Percentiles rank a stretch among this genome's conserved stretches.
Evolutionary conservation across 2,797 vertebrate genomes (phyloP).

Genomic region (Sebastiscus albofasciatus): DNA sequence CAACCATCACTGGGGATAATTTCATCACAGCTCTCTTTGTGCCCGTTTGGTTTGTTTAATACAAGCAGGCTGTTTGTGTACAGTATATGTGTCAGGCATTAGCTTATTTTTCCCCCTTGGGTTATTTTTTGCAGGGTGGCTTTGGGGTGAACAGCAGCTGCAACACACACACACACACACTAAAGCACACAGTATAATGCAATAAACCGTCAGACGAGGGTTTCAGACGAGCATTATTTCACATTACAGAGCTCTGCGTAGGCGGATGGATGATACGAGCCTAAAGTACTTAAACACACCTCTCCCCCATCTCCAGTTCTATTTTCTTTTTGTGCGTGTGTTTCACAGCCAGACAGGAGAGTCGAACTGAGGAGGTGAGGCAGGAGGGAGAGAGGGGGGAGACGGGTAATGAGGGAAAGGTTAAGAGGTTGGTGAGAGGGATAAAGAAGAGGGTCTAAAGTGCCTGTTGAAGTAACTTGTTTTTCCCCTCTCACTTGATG

Average conservation of each 20-base stretch:
- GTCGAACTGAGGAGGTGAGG: background rate
- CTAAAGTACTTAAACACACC: constrained; percentile 6
- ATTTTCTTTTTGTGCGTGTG: background rate
- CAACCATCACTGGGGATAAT: constrained; percentile 39
- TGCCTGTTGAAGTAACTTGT: background rate
- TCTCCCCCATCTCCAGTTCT: background rate
- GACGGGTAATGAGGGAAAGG: background rate
- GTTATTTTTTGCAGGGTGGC: constrained; percentile 27
- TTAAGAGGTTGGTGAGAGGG: background rate
- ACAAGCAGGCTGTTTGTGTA: constrained; percentile 5
- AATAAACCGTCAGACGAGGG: constrained; percentile 46
- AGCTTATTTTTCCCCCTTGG: background rate
- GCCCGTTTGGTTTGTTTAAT: constrained; percentile 21
- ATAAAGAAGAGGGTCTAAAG: background rate
- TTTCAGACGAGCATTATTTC: constrained; percentile 37
- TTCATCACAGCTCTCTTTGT: constrained; percentile 66
- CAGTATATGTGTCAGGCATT: background rate
- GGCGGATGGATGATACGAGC: constrained; percentile 14
- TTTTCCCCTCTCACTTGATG: background rate
- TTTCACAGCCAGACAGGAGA: background rate
- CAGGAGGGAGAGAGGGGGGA: background rate
- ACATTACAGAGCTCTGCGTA: constrained; percentile 32
- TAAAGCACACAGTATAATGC: constrained; percentile 34
- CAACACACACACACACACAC: constrained; percentile 24
- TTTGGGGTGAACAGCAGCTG: constrained; percentile 16